These are phyloP conservation scores for Cladopsammia gracilis DNA, from an alignment of 64 coral and sea anemone genomes.

Conservation along the genomic window DNA sequence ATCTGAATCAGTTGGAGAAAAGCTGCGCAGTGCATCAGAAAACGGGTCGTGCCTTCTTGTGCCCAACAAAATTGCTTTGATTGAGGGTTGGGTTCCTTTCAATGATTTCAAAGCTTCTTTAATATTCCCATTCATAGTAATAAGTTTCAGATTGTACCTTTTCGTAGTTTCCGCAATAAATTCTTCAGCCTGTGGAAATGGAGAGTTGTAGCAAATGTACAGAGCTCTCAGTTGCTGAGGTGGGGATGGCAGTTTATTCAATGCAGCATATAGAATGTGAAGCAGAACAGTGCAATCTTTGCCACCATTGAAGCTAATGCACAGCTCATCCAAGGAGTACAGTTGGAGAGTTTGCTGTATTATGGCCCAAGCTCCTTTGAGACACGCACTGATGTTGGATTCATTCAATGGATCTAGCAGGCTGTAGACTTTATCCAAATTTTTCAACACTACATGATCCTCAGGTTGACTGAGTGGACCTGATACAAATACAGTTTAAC, in stretches of 20 bases:
- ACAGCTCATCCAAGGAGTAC: slow-evolving; percentile 89
- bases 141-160: slow-evolving; percentile 87
- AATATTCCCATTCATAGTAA: slow-evolving; percentile 83
- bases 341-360: slow-evolving; percentile 83
- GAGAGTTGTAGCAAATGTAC: slow-evolving; percentile 84
- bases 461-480: background rate
- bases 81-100: slow-evolving; percentile 75
- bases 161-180: slow-evolving; percentile 79
- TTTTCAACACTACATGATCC: background rate
- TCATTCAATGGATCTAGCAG: slow-evolving; percentile 65
- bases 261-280: slow-evolving; percentile 72
- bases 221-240: slow-evolving; percentile 77
- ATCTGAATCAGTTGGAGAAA: slow-evolving; percentile 89
- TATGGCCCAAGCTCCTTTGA: slow-evolving; percentile 98
- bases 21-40: slow-evolving; percentile 81
- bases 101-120: slow-evolving; percentile 80
- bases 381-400: slow-evolving; percentile 84
- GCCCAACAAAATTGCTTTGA: slow-evolving; percentile 91
- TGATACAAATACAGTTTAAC: background rate
- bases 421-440: slow-evolving; percentile 47
- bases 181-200: slow-evolving; percentile 89
- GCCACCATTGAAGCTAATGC: slow-evolving; percentile 98
- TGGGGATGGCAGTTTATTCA: slow-evolving; percentile 26
- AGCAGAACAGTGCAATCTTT: slow-evolving; percentile 98
- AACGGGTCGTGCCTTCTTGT: slow-evolving; percentile 97